Evolutionary conservation across 1,140 invertebrate species (phyloP), one percentile per base, ranked within the genome.

Genomic region (Gonatopus flavifemur): DNA sequence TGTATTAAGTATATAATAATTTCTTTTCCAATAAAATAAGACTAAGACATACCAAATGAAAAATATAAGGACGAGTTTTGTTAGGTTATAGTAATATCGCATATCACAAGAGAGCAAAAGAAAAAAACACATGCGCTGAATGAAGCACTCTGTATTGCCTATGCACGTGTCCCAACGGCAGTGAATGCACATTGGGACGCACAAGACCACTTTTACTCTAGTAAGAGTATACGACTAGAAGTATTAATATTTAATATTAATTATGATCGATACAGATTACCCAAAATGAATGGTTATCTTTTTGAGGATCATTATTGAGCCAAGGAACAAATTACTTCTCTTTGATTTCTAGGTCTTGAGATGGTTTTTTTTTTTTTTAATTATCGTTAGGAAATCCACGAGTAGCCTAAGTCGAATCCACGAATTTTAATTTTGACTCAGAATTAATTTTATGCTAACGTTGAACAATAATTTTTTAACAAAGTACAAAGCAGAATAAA

Each of bases 161-260:
- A 72, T 67, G 53, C 62, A 70, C 61, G 67, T n/a, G n/a, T 69
- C 57, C 57, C 61, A n/a, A n/a, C n/a, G n/a, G n/a, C n/a, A 58
- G 52, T 52, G 49, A 49, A 56, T 40, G 47, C 49, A 47, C 40
- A 59, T 48, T 60, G 62, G 61, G 60, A 63, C 57, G 61, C 64
- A 68, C 62, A 67, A 74, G 74, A 74, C 67, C 73, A 75, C 62
- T 72, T 71, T 72, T 76, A 76, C 73, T 77, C 73, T 76, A 71
- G 58, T 61, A 66, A 69, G 72, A 70, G 74, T 77, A 77, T 76
- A 77, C 73, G 74, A 77, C 72, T 77, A 77, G 73, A 76, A 77
- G 74, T 77, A 77, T 77, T 77, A 76, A 73, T 74, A 74, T 72
- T 69, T 74, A 75, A 72, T 66, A 67, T 72, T 74, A 69, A 74